A percentile compares a stretch with the other conserved stretches of the same genome.
Evolutionary conservation across 2,797 vertebrate species (phyloP).

Genomic region (Cossypha heuglini): DNA sequence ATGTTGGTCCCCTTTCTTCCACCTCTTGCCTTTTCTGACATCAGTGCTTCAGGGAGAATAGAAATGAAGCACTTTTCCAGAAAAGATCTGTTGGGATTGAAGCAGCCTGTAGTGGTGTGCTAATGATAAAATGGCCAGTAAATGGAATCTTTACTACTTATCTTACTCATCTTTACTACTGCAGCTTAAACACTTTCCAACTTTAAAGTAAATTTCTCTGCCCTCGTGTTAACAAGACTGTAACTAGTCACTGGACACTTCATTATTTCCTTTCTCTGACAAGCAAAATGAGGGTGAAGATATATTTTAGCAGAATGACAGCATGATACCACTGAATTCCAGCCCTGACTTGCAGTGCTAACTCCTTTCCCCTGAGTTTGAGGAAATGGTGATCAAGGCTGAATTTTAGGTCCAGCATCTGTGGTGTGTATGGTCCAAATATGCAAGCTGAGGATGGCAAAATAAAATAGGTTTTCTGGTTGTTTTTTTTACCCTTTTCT

Average conservation of each 20-base stretch:
- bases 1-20: not conserved
- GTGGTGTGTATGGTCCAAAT: not conserved
- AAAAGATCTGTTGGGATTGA: not conserved
- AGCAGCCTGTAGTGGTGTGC: not conserved
- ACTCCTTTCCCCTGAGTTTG: not conserved
- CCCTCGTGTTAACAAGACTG: not conserved
- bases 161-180: not conserved
- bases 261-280: not conserved
- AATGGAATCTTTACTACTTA: not conserved
- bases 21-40: not conserved
- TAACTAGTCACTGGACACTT: not conserved
- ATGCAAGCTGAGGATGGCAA: not conserved
- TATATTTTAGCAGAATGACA: not conserved
- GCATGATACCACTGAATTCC: not conserved
- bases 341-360: not conserved
- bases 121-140: not conserved
- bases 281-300: not conserved
- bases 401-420: not conserved
- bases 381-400: not conserved
- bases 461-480: not conserved
- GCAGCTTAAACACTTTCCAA: not conserved
- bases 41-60: not conserved
- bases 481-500: not conserved
- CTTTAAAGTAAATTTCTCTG: not conserved
- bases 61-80: not conserved